Base-by-base conservation (phyloP, 2,888 invertebrate genomes). In the Caenorhabditis japonica region DNA sequence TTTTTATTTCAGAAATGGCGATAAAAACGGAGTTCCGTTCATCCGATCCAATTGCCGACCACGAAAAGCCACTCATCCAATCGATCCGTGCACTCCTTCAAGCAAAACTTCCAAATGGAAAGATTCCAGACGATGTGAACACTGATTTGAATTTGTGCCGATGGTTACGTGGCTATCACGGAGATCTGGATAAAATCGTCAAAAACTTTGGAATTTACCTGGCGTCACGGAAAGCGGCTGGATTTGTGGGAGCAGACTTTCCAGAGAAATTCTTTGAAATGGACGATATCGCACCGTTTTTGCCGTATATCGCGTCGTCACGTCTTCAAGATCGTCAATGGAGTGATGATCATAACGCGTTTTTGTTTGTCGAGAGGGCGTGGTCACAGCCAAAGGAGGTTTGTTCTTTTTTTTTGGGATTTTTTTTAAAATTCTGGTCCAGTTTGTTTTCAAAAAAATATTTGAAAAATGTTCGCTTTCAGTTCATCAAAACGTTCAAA, bases 331-430 rank as follows among this genome's bases (percentile, higher is more conserved):
- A 80, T 68, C 34, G 66, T 19, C 77, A 77, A 34, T 82, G 80
- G 80, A 72, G 70, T 21, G 76, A 76, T n/a, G 80, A 79, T 12
- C 75, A 75, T 52, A 82, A 80, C 25, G 77, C 82, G 0, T 82
- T 80, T 39, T 55, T 82, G 21, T 79, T 82, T 36, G 82, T 82
- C 1, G 82, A 82, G 33, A 75, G 77, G 49, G 80, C 80, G 10
- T 82, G 82, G 82, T 72, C 69, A 17, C 82, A 82, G 58, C 82
- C 82, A 5, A 80, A 77, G 46, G 82, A 82, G 69, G 80, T 78
- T 10, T 12, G 30, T 34, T 33, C 5, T 21, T 34, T 36, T 10
- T 38, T 4, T 1, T 36, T 27, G 3, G 8, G 15, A 25, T 10
- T 0, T 17, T 17, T 4, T 15, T 10, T 12, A 21, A 46, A 25